These are phyloP conservation scores for Maccullochella peelii DNA, from an alignment of 2,113 vertebrate species.

Conservation along the genomic window DNA sequence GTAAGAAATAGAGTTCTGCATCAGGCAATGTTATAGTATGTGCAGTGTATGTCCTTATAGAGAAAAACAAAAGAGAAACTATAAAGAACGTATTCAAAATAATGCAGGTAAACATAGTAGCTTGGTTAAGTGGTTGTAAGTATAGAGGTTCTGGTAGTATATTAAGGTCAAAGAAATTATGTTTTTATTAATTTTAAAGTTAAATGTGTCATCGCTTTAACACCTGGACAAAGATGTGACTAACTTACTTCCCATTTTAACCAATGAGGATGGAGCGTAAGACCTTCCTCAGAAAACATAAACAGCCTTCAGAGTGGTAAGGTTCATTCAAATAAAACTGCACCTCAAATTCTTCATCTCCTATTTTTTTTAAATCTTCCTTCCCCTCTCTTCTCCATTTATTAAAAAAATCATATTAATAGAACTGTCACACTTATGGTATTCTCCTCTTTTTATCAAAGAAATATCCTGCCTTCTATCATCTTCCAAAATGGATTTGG, in stretches of 20 bases:
- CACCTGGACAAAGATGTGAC: not conserved
- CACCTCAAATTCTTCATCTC: not conserved
- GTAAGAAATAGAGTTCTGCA: conserved; percentile 9
- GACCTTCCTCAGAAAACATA: not conserved
- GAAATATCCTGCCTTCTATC: not conserved
- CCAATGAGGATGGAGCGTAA: not conserved
- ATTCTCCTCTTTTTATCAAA: not conserved
- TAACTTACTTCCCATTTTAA: not conserved
- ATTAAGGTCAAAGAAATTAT: not conserved
- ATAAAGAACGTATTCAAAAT: not conserved
- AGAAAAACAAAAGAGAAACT: not conserved
- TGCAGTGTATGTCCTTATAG: not conserved
- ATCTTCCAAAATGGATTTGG: conserved; percentile 1
- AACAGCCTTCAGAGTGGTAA: conserved; percentile 25
- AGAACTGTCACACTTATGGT: not conserved
- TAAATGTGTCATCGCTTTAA: not conserved
- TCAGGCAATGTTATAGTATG: not conserved
- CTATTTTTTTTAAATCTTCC: not conserved
- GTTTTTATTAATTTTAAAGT: not conserved
- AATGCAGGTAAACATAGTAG: not conserved
- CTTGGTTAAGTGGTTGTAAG: not conserved
- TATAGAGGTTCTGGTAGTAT: not conserved
- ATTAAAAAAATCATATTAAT: not conserved
- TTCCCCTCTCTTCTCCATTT: not conserved
- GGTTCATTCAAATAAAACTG: conserved; percentile 43